phyloP scores from a whole-genome alignment of 2,888 invertebrate species.

The Elaeidobius kamerunicus region DNA sequence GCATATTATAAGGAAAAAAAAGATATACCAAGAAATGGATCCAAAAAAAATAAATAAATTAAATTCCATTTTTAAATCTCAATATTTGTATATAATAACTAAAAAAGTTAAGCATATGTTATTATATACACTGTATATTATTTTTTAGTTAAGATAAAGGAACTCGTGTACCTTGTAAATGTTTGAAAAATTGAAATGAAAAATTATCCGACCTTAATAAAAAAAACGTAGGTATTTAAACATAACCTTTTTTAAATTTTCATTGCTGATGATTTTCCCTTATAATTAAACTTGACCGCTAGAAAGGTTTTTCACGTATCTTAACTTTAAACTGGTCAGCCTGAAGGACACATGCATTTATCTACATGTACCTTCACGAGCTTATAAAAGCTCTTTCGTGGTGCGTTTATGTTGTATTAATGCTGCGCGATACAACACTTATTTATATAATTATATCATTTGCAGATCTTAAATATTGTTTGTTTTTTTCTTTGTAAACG shows the following conservation, averaged over 20 bases:
- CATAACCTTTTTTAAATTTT: not conserved
- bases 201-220: not conserved
- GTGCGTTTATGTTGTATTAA: conserved; percentile 28
- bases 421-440: not conserved
- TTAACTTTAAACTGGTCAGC: conserved; percentile 4
- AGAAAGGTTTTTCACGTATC: conserved; percentile 8
- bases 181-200: no score
- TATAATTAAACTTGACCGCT: conserved; percentile 19
- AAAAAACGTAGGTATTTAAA: not conserved
- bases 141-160: no score
- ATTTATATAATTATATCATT: not conserved
- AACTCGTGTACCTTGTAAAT: no score
- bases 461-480: not conserved
- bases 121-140: no score
- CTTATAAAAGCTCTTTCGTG: conserved; percentile 36
- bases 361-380: conserved; percentile 30
- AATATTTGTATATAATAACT: no score
- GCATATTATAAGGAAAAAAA: no score
- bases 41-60: no score
- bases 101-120: no score
- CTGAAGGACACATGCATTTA: conserved; percentile 20
- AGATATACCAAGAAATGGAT: no score
- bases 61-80: no score
- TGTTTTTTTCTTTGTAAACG: conserved; percentile 1
- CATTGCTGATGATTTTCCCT: not conserved